Conservation (phyloP, 2,888 invertebrate genomes). For the Nineta flava region DNA sequence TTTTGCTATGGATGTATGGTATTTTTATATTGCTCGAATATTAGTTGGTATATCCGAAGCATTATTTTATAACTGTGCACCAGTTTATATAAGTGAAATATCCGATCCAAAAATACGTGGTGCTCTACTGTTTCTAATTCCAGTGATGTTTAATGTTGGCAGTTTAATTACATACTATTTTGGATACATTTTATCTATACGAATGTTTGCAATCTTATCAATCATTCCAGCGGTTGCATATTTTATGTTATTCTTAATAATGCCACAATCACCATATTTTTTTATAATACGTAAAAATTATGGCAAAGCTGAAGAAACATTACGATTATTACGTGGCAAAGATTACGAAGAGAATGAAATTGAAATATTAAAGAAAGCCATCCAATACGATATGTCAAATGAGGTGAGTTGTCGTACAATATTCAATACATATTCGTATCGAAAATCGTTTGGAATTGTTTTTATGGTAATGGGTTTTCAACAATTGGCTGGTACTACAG, state of each 20-base stretch:
- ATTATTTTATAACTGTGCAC: constrained; percentile 19
- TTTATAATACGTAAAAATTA: constrained; percentile 21
- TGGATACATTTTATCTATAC: constrained; percentile 26
- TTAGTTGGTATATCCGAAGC: constrained; percentile 2
- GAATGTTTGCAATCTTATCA: constrained; percentile 26
- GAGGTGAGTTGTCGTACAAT: constrained; percentile 18
- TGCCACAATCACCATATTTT: constrained; percentile 35
- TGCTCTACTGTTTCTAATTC: constrained; percentile 30
- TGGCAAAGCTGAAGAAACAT: constrained; percentile 25
- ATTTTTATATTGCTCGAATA: constrained; percentile 1
- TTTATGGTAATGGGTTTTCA: constrained; percentile 23
- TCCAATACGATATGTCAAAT: constrained; percentile 17
- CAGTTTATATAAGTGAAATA: constrained; percentile 35
- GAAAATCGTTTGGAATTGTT: constrained; percentile 27
- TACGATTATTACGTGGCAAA: constrained; percentile 26
- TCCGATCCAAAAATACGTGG: constrained; percentile 32
- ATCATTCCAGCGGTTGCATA: constrained; percentile 24
- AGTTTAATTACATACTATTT: constrained; percentile 21
- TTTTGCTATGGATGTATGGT: background rate
- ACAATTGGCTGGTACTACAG: constrained; percentile 27
- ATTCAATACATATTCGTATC: constrained; percentile 17
- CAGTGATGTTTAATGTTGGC: constrained; percentile 23
- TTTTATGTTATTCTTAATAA: constrained; percentile 23
- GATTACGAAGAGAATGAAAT: constrained; percentile 18
- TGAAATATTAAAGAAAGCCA: constrained; percentile 22